Evolutionary conservation across 2,797 vertebrate species (phyloP), one percentile per base, ranked within the genome.

Genomic region (Lagodon rhomboides): DNA sequence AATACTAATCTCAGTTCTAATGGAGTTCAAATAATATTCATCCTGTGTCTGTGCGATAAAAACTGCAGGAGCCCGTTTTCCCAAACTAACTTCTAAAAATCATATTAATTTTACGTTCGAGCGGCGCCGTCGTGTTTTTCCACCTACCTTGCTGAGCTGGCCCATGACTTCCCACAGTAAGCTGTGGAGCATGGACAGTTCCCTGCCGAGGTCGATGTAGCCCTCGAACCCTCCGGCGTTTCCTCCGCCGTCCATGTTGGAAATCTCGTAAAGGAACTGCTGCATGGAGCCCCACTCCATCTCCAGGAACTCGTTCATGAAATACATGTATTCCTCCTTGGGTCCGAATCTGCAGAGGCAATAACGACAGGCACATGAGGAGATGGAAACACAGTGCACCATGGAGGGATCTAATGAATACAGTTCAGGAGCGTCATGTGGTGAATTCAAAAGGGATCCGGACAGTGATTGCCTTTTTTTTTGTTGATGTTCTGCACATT

Each of bases 221-320:
- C 97, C 98, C 92, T 99, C 98, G 1, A 99, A 99, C 72, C 97
- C 97, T 67, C 96, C 97, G 49, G 96, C 97, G 67, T 98, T 99
- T 88, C 97, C 97, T 27, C 98, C 95, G 0, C 97, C 93, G 83
- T 99, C 98, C 95, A 98, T 93, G 94, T 98, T 99, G 89, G 97
- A 98, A 92, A 99, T 98, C 95, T 99, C 98, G 0, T 97, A 98
- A n/a, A 99, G 96, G 90, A 99, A 99, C 95, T 99, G 97, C 93
- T 98, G 97, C 98, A 99, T 99, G 90, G 97, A 97, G 65, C 95
- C 96, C 97, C 97, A 99, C 93, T 99, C 98, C 95, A 98, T 96
- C 93, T 99, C 98, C 95, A 99, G 93, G 90, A 98, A 99, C 93
- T 98, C 98, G 0, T 98, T 99, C 97, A 98, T 99, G 93, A 99